Evolutionary conservation across 2,797 vertebrate species (phyloP).

Genomic region (Bradypodion pumilum): DNA sequence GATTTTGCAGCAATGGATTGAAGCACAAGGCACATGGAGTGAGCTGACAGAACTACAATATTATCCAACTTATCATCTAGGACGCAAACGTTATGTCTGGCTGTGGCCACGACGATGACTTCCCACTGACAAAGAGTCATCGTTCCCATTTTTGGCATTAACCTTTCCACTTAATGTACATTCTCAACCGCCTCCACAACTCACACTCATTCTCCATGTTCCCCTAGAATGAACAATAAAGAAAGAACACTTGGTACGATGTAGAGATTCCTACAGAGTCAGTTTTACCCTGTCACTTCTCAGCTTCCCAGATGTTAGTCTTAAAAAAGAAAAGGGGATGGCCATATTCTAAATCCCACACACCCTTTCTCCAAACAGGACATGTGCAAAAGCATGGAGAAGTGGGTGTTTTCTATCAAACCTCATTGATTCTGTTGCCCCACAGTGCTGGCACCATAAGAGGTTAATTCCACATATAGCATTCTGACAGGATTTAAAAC

Average conservation of each 20-base stretch:
- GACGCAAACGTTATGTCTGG: conserved; percentile 26
- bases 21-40: accelerated
- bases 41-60: background rate
- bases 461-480: background rate
- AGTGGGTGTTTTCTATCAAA: background rate
- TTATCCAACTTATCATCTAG: conserved; percentile 52
- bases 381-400: background rate
- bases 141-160: conserved; percentile 48
- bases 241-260: conserved; percentile 31
- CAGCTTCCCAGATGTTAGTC: background rate
- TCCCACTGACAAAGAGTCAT: conserved; percentile 66
- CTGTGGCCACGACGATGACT: conserved; percentile 35
- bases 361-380: background rate
- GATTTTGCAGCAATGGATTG: background rate
- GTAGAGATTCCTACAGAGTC: no score
- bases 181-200: conserved; percentile 24
- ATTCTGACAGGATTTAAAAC: background rate
- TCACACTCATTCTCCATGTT: conserved; percentile 19
- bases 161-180: conserved; percentile 59
- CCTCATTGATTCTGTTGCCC: background rate
- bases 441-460: no score
- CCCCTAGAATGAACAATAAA: conserved; percentile 61
- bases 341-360: background rate
- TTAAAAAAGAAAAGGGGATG: background rate
- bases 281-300: no score